Evolutionary conservation across 1,140 invertebrate genomes (phyloP).

Genomic region (Pseudomyrmex pallidus): DNA sequence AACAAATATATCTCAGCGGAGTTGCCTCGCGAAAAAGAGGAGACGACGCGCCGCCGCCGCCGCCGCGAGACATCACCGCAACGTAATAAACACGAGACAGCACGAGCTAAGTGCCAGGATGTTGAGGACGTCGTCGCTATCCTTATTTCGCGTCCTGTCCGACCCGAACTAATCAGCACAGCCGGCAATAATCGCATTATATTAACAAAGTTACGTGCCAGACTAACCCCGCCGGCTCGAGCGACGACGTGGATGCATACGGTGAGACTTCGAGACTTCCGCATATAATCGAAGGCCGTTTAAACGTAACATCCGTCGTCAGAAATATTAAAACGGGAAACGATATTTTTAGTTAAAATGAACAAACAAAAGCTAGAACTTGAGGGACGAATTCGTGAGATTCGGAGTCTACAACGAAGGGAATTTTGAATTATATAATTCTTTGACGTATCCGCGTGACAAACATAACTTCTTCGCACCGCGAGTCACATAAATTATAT

Average conservation of each 20-base stretch:
- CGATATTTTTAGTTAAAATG: too few species aligned
- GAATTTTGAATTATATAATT: too few species aligned
- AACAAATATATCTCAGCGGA: not conserved
- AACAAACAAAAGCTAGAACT: too few species aligned
- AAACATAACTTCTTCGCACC: too few species aligned
- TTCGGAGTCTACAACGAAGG: too few species aligned
- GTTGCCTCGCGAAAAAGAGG: not conserved
- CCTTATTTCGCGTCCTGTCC: slow-evolving; percentile 59
- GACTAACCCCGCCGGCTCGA: slow-evolving; percentile 51
- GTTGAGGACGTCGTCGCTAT: slow-evolving; percentile 35
- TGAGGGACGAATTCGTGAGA: too few species aligned
- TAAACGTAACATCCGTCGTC: too few species aligned
- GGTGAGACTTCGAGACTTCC: slow-evolving; percentile 12
- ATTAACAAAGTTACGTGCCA: slow-evolving; percentile 57
- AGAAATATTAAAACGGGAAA: too few species aligned
- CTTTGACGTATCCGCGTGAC: too few species aligned
- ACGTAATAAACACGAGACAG: slow-evolving; percentile 50
- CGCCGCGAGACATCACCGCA: not conserved
- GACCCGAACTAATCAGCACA: slow-evolving; percentile 64
- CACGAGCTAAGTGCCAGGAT: slow-evolving; percentile 43
- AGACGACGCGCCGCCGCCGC: too few species aligned
- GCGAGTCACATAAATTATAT: too few species aligned
- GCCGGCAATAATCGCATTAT: slow-evolving; percentile 62
- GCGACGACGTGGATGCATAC: not conserved
- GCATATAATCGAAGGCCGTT: too few species aligned